A percentile compares a stretch with the other conserved stretches of the same genome.
Evolutionary conservation across 2,888 invertebrate genomes (phyloP).

Genomic region (Barypeithes pellucidus): DNA sequence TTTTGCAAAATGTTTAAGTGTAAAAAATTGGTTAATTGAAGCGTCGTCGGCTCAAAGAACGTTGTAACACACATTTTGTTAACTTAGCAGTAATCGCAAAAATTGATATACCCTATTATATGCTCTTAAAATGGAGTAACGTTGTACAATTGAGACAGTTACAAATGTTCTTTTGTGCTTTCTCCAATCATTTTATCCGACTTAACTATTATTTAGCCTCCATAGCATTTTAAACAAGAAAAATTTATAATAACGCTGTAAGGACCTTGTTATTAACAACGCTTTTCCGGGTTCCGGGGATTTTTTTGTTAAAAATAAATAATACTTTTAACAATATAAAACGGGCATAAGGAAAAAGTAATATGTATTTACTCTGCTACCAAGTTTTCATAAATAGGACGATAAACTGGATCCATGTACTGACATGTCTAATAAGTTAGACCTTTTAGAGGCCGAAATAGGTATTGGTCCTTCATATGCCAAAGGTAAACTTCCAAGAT

Average conservation of each 20-base stretch:
- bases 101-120: slow-evolving; percentile 4
- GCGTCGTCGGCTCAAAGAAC: slow-evolving; percentile 12
- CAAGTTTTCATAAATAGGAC: slow-evolving; percentile 11
- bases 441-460: slow-evolving; percentile 8
- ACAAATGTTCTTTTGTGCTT: slow-evolving; percentile 5
- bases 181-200: not conserved
- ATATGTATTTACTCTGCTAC: not conserved
- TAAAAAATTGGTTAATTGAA: not conserved
- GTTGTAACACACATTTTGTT: slow-evolving; percentile 24
- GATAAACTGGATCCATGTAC: slow-evolving; percentile 13
- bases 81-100: slow-evolving; percentile 7
- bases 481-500: slow-evolving; percentile 1
- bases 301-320: no score
- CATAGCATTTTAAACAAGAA: slow-evolving; percentile 4
- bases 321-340: no score
- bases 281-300: no score
- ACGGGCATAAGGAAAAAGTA: slow-evolving; percentile 14
- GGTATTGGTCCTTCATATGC: slow-evolving; percentile 17
- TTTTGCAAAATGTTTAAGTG: no score
- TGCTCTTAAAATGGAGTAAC: slow-evolving; percentile 11
- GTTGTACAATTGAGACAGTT: slow-evolving; percentile 30
- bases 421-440: slow-evolving; percentile 21
- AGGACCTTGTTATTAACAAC: slow-evolving; percentile 13
- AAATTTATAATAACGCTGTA: slow-evolving; percentile 8
- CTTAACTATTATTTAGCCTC: not conserved